A percentile compares a stretch with the other conserved stretches of the same genome.
These are phyloP conservation scores for Trichosurus vulpecula DNA, from an alignment of 2,797 vertebrate genomes.

Conservation along the genomic window DNA sequence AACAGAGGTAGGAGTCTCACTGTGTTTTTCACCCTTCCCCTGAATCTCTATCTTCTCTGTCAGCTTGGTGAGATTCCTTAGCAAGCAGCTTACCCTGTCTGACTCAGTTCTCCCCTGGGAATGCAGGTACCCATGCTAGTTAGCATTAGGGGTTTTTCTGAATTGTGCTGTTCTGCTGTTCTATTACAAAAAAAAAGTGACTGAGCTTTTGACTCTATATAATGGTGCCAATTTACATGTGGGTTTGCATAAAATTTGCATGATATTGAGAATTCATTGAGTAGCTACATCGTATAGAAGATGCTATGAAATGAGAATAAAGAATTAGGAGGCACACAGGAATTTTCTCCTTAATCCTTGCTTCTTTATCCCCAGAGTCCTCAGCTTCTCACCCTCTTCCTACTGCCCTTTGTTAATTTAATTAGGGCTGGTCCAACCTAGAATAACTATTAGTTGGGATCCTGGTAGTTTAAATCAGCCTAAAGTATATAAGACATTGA, in stretches of 20 bases:
- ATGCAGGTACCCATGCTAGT: constrained; percentile 32
- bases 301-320: constrained; percentile 66
- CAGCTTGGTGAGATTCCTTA: constrained; percentile 36
- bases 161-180: constrained; percentile 46
- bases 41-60: background rate
- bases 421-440: constrained; percentile 39
- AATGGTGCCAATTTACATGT: constrained; percentile 75
- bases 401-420: constrained; percentile 46
- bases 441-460: constrained; percentile 27
- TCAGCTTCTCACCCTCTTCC: constrained; percentile 27
- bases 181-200: constrained; percentile 71
- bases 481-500: background rate
- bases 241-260: constrained; percentile 79
- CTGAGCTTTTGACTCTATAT: constrained; percentile 75
- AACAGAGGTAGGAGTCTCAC: background rate
- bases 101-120: constrained; percentile 23
- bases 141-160: constrained; percentile 34
- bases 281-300: constrained; percentile 63
- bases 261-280: constrained; percentile 79
- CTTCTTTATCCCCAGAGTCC: constrained; percentile 56
- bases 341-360: constrained; percentile 61
- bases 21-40: background rate
- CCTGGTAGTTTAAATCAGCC: constrained; percentile 20
- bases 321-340: constrained; percentile 29
- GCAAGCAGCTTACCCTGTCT: constrained; percentile 1